Percentiles rank a stretch among this genome's conserved stretches.
phyloP scores from a whole-genome alignment of 2,113 vertebrate genomes.

The Bostrychus sinensis region DNA sequence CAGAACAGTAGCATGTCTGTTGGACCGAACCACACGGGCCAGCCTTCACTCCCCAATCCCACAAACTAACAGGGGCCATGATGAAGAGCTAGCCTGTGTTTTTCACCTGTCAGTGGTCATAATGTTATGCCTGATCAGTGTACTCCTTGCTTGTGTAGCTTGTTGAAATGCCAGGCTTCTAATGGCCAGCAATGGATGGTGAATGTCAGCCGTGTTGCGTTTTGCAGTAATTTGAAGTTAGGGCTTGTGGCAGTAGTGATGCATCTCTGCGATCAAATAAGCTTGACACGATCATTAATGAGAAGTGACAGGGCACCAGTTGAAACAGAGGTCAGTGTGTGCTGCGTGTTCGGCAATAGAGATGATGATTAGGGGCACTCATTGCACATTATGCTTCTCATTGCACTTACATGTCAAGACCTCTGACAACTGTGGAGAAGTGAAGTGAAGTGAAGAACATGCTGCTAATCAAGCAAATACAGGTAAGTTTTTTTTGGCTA shows the following conservation, averaged over 20 bases:
- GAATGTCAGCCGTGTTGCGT: neutral
- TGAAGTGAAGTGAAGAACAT: neutral
- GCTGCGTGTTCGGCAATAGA: neutral
- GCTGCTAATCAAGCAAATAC: neutral
- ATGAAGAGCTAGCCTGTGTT: too few species aligned
- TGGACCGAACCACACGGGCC: too few species aligned
- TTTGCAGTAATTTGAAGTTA: neutral
- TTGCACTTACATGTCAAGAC: slow-evolving; percentile 1
- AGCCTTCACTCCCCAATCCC: too few species aligned
- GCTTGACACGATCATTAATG: neutral
- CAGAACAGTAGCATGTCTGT: too few species aligned
- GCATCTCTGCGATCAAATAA: neutral
- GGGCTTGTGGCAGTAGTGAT: neutral
- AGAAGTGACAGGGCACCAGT: neutral
- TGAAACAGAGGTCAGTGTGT: slow-evolving; percentile 7
- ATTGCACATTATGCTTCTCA: neutral
- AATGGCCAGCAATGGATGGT: neutral
- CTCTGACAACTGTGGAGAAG: neutral
- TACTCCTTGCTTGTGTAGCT: too few species aligned
- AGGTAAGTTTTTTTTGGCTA: too few species aligned
- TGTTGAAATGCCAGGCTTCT: neutral
- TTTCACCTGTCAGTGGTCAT: too few species aligned
- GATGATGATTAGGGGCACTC: neutral
- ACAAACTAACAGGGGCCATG: too few species aligned
- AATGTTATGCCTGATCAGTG: too few species aligned